A percentile compares a stretch with the other conserved stretches of the same genome.
Evolutionary conservation across 2,113 vertebrate genomes (phyloP).

Genomic region (Psammodynastes pulverulentus): DNA sequence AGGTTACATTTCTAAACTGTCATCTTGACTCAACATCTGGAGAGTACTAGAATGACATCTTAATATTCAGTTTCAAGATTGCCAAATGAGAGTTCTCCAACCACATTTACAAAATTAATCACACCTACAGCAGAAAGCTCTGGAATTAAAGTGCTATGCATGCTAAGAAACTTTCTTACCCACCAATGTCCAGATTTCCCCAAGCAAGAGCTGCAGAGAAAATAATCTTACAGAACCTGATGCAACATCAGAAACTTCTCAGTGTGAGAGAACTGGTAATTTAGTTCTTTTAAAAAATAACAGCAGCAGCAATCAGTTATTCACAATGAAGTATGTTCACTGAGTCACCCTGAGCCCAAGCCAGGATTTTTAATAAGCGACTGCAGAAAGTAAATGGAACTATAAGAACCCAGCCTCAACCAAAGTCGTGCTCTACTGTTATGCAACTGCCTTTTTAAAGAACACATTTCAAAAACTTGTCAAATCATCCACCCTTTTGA

Average conservation of each 20-base stretch:
- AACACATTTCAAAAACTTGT: background rate
- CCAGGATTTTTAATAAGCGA: background rate
- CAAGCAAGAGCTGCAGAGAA: background rate
- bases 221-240: background rate
- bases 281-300: background rate
- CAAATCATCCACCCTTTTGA: background rate
- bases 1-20: conserved; percentile 9
- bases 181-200: background rate
- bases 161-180: background rate
- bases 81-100: background rate
- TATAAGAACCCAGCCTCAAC: background rate
- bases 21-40: background rate
- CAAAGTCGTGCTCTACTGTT: background rate
- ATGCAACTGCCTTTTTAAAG: background rate
- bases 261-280: background rate
- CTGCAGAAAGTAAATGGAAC: background rate
- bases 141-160: background rate
- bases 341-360: background rate
- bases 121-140: background rate
- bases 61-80: background rate
- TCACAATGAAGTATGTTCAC: background rate
- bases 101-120: background rate
- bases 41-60: background rate
- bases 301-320: background rate
- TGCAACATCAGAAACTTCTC: background rate